A percentile compares a stretch with the other conserved stretches of the same genome.
Evolutionary conservation across 2,888 invertebrate genomes (phyloP).

Genomic region (Biston betularia): DNA sequence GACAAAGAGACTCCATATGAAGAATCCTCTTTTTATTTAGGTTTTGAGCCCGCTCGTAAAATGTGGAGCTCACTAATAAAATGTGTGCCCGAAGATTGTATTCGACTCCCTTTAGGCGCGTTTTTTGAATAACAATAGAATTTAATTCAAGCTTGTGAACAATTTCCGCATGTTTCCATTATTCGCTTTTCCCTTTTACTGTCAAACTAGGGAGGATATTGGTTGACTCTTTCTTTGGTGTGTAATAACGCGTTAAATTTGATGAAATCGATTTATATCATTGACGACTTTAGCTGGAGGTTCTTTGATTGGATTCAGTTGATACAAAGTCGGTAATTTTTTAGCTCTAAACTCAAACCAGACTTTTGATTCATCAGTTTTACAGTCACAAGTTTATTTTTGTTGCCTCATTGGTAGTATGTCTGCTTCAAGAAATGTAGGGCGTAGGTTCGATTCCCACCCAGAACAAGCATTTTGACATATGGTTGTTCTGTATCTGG

Average conservation of each 20-base stretch:
- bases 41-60: conserved; percentile 75
- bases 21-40: conserved; percentile 77
- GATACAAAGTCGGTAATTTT: neutral
- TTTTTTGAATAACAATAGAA: conserved; percentile 62
- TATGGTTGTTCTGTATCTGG: no score
- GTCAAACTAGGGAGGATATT: conserved; percentile 48
- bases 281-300: conserved; percentile 1
- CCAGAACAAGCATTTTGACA: no score
- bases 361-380: no score
- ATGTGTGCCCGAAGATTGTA: conserved; percentile 68
- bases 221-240: conserved; percentile 42
- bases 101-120: conserved; percentile 55
- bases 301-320: conserved; percentile 12
- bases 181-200: conserved; percentile 48
- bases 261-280: conserved; percentile 31
- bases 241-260: conserved; percentile 44
- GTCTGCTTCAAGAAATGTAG: no score
- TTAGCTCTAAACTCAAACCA: no score
- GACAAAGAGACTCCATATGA: conserved; percentile 77
- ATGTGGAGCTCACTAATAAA: conserved; percentile 73
- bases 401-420: no score
- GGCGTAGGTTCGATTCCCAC: no score
- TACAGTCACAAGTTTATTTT: no score
- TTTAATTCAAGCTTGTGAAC: conserved; percentile 56
- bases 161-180: conserved; percentile 56